Conservation (phyloP, 1,140 invertebrate genomes). For the Cataglyphis hispanica region DNA sequence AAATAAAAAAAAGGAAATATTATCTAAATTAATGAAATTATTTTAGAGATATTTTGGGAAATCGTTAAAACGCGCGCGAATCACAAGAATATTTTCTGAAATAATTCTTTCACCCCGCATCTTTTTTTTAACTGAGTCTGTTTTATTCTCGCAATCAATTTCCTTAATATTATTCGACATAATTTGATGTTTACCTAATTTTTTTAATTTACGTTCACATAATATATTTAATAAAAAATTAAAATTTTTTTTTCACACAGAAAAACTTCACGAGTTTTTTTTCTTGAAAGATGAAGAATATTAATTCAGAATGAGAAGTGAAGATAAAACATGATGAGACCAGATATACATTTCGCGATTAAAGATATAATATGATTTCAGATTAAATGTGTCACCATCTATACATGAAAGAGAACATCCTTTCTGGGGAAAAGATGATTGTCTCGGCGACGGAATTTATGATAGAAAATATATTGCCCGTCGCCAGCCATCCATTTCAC, state of each 20-base stretch:
- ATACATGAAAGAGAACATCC: neutral
- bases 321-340: neutral
- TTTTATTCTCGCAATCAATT: neutral
- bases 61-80: neutral
- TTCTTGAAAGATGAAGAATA: neutral
- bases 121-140: too few species aligned
- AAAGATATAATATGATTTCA: constrained; percentile 3
- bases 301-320: constrained; percentile 4
- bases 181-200: neutral
- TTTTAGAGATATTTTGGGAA: neutral
- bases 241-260: neutral
- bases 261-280: neutral
- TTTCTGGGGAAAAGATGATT: constrained; percentile 42
- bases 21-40: neutral
- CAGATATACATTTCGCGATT: neutral
- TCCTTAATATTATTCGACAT: neutral
- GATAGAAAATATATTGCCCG: constrained; percentile 58
- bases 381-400: constrained; percentile 32
- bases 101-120: neutral
- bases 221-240: neutral
- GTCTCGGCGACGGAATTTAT: constrained; percentile 52
- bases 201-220: neutral
- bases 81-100: neutral
- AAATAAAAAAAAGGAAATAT: neutral
- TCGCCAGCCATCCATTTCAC: constrained; percentile 54